Base-by-base conservation (phyloP, 1,140 invertebrate genomes). In the Phocides pigmalion region DNA sequence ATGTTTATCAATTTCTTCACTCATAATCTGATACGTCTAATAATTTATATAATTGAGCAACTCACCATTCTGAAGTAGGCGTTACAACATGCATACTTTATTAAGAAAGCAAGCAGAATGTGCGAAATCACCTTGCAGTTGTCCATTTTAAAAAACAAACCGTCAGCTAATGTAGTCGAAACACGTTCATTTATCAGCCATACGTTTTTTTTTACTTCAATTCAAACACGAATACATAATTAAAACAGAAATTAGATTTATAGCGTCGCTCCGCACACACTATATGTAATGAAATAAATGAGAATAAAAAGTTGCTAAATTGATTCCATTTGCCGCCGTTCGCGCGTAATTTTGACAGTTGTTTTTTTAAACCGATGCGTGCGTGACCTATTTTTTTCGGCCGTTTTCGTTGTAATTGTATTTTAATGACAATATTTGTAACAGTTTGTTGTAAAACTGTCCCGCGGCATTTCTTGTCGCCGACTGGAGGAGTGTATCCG, bases 11-110 rank as follows among this genome's bases (percentile, higher is more conserved):
- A 46, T 59, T 46, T 58, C 54, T 25, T 44, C 56, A 46, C 32
- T 59, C 11, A 35, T 37, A 61, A 61, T 61, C 44, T 49, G 42
- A 61, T 28, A 41, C 42, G 49, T 64, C 42, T 62, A 50, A 49
- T 69, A 49, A 67, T 65, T 64, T 64, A 68, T 70, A 28, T 62
- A 77, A 76, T 74, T 66, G 53, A 61, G 44, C 64, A 37, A 78
- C 85, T 90, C 54, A 90, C 87, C 85, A 88, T 86, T 72, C 76
- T 82, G 51, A 84, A 81, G 71, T 87, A 82, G 53, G 84, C 82
- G 46, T 85, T 67, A 20, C 74, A 68, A 37, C 59, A 53, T 68
- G 78, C 87, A 76, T 84, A 65, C 75, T 82, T 74, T 78, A 82
- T 79, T 78, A 70, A 87, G 84, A 88, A 87, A 87, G 85, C 81